phyloP scores from a whole-genome alignment of 1,140 invertebrate species.

The Maconellicoccus hirsutus region DNA sequence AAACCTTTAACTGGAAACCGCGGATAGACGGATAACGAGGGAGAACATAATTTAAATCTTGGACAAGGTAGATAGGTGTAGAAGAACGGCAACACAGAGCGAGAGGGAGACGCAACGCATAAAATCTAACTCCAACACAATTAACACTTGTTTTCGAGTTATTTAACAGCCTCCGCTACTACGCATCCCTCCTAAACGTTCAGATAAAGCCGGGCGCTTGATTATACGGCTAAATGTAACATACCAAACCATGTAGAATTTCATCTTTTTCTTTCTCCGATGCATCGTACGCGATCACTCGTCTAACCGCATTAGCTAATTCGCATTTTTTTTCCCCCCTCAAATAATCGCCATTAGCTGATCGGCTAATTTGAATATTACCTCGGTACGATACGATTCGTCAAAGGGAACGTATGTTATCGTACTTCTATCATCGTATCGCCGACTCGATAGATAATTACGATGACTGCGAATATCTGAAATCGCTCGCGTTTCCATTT shows the following conservation, averaged over 20 bases:
- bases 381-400: neutral
- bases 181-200: neutral
- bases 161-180: slow-evolving; percentile 21
- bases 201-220: neutral
- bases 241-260: no score
- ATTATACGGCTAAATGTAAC: no score
- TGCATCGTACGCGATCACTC: no score
- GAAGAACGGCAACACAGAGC: neutral
- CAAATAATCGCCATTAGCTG: neutral
- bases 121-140: slow-evolving; percentile 21
- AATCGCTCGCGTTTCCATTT: no score
- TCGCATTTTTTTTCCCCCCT: no score
- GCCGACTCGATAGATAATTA: no score
- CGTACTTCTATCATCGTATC: no score
- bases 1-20: slow-evolving; percentile 22
- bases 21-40: slow-evolving; percentile 13
- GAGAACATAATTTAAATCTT: slow-evolving; percentile 20
- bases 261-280: no score
- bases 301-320: no score
- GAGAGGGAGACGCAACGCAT: neutral
- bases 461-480: no score
- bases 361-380: neutral
- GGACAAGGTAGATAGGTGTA: slow-evolving; percentile 18
- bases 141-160: slow-evolving; percentile 22
- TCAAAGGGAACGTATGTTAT: no score